phyloP scores from a whole-genome alignment of 2,888 invertebrate genomes.

The Ganaspis brasiliensis region DNA sequence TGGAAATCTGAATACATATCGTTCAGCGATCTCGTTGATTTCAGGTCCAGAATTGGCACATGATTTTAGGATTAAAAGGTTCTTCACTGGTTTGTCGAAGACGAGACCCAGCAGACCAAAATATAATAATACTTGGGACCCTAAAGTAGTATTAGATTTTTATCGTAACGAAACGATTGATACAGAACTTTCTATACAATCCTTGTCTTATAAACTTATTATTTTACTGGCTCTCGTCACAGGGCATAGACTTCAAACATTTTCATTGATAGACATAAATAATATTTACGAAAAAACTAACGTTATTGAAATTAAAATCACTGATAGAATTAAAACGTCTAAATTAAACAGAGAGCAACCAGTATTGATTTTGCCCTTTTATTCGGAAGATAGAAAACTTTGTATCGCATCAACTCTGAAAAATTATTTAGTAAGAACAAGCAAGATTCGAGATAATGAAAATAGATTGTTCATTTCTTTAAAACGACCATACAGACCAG shows the following conservation, averaged over 20 bases:
- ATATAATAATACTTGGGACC: slow-evolving; percentile 50
- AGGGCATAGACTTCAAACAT: slow-evolving; percentile 16
- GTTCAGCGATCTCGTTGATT: slow-evolving; percentile 48
- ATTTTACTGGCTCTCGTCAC: not conserved
- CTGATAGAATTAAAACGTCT: slow-evolving; percentile 51
- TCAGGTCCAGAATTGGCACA: slow-evolving; percentile 36
- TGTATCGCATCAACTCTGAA: slow-evolving; percentile 55
- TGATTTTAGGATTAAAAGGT: slow-evolving; percentile 55
- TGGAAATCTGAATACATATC: not conserved
- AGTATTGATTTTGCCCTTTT: slow-evolving; percentile 52
- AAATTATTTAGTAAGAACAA: slow-evolving; percentile 51
- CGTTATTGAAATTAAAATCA: slow-evolving; percentile 46
- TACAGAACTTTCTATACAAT: not conserved
- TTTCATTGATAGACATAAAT: slow-evolving; percentile 38
- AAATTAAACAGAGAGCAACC: slow-evolving; percentile 53
- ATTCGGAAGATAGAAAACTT: slow-evolving; percentile 48
- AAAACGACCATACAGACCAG: slow-evolving; percentile 55
- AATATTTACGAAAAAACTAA: slow-evolving; percentile 44
- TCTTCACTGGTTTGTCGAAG: slow-evolving; percentile 53
- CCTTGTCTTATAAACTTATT: too few relatives aligned
- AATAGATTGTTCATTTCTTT: slow-evolving; percentile 53
- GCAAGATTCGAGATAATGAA: slow-evolving; percentile 41
- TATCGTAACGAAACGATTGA: not conserved
- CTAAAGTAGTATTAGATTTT: slow-evolving; percentile 45
- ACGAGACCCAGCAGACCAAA: slow-evolving; percentile 43